Base-by-base conservation (phyloP, 2,888 invertebrate genomes). In the Metacarcinus magister region DNA sequence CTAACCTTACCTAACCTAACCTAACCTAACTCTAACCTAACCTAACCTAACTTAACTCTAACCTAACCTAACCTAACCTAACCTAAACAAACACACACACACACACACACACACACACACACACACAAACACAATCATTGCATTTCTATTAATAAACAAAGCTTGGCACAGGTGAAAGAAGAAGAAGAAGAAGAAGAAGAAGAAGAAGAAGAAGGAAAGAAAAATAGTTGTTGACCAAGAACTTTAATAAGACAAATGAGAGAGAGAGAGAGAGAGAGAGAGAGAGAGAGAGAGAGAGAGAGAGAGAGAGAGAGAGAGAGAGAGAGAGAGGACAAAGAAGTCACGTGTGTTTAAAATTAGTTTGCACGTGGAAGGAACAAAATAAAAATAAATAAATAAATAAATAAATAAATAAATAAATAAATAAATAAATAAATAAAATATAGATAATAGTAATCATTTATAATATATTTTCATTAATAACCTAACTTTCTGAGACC, bases 211-310 rank as follows among this genome's bases (percentile, higher is more conserved):
- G 89, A 89, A 89, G 32, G 32, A 28, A n/a, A n/a, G 28, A 89
- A 28, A 19, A n/a, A 89, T 28, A 89, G n/a, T 10, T 19, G n/a
- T 89, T 13, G 89, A 28, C 10, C 10, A 89, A n/a, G 32, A 28
- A 89, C 10, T 10, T 13, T 13, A 28, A 89, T 10, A 89, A 13
- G 10, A 89, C 16, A n/a, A 89, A 89, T n/a, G n/a, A n/a, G n/a
- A n/a, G n/a, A n/a, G n/a, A n/a, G n/a, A n/a, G n/a, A n/a, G n/a
- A n/a, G n/a, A 28, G 89, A 28, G 28, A 89, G 89, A n/a, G 28
- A 10, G 28, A 89, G 89, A 89, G 89, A 89, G 89, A 89, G 28
- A n/a, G 89, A 89, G 89, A 89, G 89, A 89, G 16, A 89, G 89
- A 89, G 89, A 89, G 28, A n/a, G 89, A 89, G 89, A 89, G 89